phyloP scores from a whole-genome alignment of 2,113 vertebrate species.

The Pleuronectes platessa region DNA sequence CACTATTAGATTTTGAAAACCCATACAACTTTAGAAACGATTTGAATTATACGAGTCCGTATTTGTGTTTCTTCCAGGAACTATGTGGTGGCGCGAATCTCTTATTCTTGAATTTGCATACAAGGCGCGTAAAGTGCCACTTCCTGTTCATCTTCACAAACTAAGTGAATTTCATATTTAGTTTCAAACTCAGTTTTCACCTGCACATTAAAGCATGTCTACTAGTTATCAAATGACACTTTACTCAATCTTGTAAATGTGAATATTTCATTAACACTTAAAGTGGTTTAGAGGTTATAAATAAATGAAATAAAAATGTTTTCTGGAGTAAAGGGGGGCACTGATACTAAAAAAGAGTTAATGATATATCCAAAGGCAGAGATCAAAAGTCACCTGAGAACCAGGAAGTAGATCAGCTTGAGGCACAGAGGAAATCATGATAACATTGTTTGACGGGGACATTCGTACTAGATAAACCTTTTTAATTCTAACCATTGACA shows the following conservation, averaged over 20 bases:
- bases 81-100: conserved; percentile 77
- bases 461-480: too few species aligned
- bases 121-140: conserved; percentile 69
- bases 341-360: too few species aligned
- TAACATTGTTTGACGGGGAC: too few species aligned
- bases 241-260: not conserved
- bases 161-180: too few species aligned
- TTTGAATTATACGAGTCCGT: rapidly evolving
- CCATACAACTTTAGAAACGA: rapidly evolving
- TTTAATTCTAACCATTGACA: too few species aligned
- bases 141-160: too few species aligned
- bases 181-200: not conserved
- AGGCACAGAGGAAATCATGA: too few species aligned
- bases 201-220: not conserved
- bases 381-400: too few species aligned
- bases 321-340: not conserved
- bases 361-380: too few species aligned
- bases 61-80: conserved; percentile 52
- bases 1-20: rapidly evolving
- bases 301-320: not conserved
- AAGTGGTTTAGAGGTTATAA: not conserved
- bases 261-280: not conserved
- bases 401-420: too few species aligned
- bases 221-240: too few species aligned
- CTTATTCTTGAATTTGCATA: conserved; percentile 68